Base-by-base conservation (phyloP, 2,888 invertebrate species). In the Ormyrus thymus region DNA sequence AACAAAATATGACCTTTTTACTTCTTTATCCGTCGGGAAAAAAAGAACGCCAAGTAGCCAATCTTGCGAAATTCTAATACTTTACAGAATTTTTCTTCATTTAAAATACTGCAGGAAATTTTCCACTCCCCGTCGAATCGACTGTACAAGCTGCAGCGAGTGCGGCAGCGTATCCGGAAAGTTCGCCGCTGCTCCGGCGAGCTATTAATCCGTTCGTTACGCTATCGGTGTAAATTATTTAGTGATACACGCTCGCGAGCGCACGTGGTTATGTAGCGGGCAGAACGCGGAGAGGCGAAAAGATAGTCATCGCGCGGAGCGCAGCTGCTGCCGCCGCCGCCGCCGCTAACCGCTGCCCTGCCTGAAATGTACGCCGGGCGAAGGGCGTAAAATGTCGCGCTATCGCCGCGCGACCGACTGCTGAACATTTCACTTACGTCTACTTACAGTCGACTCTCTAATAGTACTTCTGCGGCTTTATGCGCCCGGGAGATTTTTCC, bases 141-240 rank as follows among this genome's bases (percentile, higher is more conserved):
- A 29, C 29, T 29, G 29, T 29, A 29, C 29, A 29, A 29, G 29
- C 29, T 29, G 29, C 4, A 29, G 29, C 4, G 29, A 29, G 29
- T 29, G 4, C 29, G 29, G 4, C 29, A 29, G 4, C 29, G 29
- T 58, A 68, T 61, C 59, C 71, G 65, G 59, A 59, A 77, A 55
- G 72, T 78, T 61, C 10, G 65, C 59, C 43, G 10, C 50, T 29
- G 48, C 50, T 9, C 50, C 10, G 45, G 11, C 56, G 9, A 11
- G 74, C 65, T 70, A 80, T 80, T 73, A 73, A 61, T 56, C 61
- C 13, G 64, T 51, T 78, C 78, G 62, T 75, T 78, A 66, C 59
- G 65, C 62, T 78, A 78, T 74, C 69, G 55, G 59, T 15, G 75
- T 71, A 58, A 75, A 80, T 80, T 80, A 80, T 75, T 78, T 74